Conservation (phyloP, 2,113 vertebrate genomes). For the Psammodynastes pulverulentus region DNA sequence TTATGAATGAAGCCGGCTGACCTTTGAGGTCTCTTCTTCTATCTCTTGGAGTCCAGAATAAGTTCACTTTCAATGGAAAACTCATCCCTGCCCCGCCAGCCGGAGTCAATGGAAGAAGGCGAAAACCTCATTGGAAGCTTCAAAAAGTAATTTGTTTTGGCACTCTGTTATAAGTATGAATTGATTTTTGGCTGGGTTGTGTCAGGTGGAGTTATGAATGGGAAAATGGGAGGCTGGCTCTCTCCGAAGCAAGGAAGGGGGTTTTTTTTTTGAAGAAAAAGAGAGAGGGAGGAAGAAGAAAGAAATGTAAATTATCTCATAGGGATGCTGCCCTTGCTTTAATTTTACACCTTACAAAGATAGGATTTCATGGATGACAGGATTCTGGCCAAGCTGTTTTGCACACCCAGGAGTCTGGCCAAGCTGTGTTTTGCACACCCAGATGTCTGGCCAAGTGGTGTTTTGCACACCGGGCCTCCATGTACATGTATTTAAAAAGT, state of each 20-base stretch:
- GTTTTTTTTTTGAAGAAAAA: conserved; percentile 36
- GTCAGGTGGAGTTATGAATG: conserved; percentile 63
- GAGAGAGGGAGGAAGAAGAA: rapidly evolving
- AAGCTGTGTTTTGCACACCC: neutral
- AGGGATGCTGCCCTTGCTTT: neutral
- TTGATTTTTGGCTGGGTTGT: conserved; percentile 64
- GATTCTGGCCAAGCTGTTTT: neutral
- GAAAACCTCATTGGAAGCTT: conserved; percentile 35
- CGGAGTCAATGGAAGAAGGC: conserved; percentile 29
- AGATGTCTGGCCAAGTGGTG: neutral
- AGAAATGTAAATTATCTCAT: neutral
- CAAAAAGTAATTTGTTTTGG: conserved; percentile 64
- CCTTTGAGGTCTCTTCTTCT: neutral
- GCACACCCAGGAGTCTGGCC: neutral
- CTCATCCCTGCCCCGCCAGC: conserved; percentile 21
- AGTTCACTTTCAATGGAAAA: conserved; percentile 42
- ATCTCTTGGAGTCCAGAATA: conserved; percentile 6
- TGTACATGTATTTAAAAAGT: no score
- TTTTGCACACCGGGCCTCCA: neutral
- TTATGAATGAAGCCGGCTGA: neutral
- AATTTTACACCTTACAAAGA: neutral
- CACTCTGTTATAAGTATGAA: conserved; percentile 64
- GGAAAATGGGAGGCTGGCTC: conserved; percentile 24
- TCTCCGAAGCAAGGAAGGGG: conserved; percentile 25
- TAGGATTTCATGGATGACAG: neutral